Conservation (phyloP, 2,797 vertebrate species). For the Chaunax sp. region DNA sequence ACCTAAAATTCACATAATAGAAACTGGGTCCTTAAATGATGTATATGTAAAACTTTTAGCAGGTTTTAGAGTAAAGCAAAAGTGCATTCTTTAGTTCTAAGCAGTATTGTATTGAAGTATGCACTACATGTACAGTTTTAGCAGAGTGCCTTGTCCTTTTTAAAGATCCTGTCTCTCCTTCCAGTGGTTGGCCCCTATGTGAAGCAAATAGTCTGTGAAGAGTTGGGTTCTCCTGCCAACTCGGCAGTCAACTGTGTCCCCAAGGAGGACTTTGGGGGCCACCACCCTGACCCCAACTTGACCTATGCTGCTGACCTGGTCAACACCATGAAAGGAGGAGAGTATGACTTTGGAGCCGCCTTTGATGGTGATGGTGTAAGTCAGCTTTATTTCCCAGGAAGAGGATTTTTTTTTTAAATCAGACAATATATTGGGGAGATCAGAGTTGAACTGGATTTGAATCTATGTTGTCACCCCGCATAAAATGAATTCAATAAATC, state of each 20-base stretch:
- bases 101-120: background rate
- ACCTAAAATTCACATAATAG: background rate
- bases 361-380: slow-evolving; percentile 98
- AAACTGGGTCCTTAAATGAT: background rate
- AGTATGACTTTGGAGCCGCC: slow-evolving; percentile 96
- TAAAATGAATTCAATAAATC: slow-evolving; percentile 22
- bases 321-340: slow-evolving; percentile 94
- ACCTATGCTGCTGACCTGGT: slow-evolving; percentile 97
- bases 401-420: no score
- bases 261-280: slow-evolving; percentile 96
- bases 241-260: slow-evolving; percentile 94
- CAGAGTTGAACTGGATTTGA: slow-evolving; percentile 8
- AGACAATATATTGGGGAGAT: no score
- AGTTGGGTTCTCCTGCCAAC: slow-evolving; percentile 93
- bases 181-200: slow-evolving; percentile 96
- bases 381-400: background rate
- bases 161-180: background rate
- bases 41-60: background rate
- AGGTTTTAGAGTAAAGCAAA: no score
- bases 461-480: slow-evolving; percentile 34
- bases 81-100: background rate
- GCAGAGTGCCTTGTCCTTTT: background rate
- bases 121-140: background rate
- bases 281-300: slow-evolving; percentile 98
- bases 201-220: slow-evolving; percentile 97